Base-by-base conservation (phyloP, 2,797 vertebrate genomes). In the Calcarius lapponicus region DNA sequence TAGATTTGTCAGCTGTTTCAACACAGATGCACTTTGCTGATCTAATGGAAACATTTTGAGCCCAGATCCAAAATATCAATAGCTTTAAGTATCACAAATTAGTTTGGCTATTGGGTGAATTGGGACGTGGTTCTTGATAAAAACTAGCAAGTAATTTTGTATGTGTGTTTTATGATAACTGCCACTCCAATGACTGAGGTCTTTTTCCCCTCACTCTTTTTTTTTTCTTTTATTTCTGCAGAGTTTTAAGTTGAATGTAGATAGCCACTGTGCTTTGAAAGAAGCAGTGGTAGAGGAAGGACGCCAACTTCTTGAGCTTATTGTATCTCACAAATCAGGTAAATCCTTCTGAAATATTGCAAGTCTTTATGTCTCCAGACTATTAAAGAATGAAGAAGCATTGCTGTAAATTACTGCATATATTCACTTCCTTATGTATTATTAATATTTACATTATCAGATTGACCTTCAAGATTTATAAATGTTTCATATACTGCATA, bases 391-490 rank as follows among this genome's bases (percentile, higher is more conserved):
- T 97, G 98, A 98, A 97, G 98, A 98, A 97, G 98, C 97, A 97
- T 98, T 98, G 98, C 98, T 98, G 97, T 98, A 98, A 98, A 98
- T 98, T 98, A 98, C 97, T 97, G 98, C 98, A 97, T 98, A 98
- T 98, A 98, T 98, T 98, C 98, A 94, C 97, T 97, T 98, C 97
- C 98, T 98, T 98, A 99, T 99, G 98, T 98, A 99, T 98, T 99
- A 99, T 99, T 99, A 98, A 99, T 98, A 98, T 99, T 99, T 99
- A 98, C 98, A 99, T 99, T 99, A 99, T 98, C 98, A 98, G 98
- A 98, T 98, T 98, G 98, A 99, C 98, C 98, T 99, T 98, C 98
- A 98, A 98, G 98, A 98, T 98, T 98, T 98, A 98, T 98, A 98
- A 98, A 98, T 98, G 98, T 98, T 98, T 98, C 98, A 98, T 98